Percentiles rank a stretch among this genome's conserved stretches.
phyloP scores from a whole-genome alignment of 2,888 invertebrate species.

The Spisula solida region DNA sequence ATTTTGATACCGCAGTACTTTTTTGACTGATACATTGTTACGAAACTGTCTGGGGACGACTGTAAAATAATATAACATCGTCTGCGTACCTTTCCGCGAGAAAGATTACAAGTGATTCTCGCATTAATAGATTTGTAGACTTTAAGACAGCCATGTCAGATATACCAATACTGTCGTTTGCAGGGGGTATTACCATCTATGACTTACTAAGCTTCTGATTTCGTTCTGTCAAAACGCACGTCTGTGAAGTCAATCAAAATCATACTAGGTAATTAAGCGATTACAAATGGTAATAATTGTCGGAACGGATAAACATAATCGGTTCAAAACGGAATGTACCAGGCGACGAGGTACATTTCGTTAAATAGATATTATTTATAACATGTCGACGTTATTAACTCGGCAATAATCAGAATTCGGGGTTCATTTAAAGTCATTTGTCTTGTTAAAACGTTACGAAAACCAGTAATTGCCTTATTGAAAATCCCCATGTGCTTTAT shows the following conservation, averaged over 20 bases:
- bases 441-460: not conserved
- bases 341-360: not conserved
- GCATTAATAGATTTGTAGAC: constrained; percentile 6
- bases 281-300: not conserved
- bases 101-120: not conserved
- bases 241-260: constrained; percentile 8
- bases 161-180: not conserved
- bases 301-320: constrained; percentile 7
- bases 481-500: not conserved
- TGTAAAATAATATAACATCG: constrained; percentile 4
- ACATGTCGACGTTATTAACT: not conserved
- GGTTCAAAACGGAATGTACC: not conserved
- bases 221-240: not conserved
- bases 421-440: constrained; percentile 16
- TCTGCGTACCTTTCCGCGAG: not conserved
- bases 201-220: not conserved
- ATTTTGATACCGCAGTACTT: too few species aligned
- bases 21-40: not conserved
- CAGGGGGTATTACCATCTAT: not conserved
- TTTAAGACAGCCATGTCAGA: not conserved
- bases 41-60: not conserved
- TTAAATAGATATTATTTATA: constrained; percentile 1
- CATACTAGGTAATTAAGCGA: not conserved
- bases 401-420: not conserved
- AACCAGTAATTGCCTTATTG: not conserved